Conservation (phyloP, 2,797 vertebrate species). For the Dendrocincla fuliginosa region DNA sequence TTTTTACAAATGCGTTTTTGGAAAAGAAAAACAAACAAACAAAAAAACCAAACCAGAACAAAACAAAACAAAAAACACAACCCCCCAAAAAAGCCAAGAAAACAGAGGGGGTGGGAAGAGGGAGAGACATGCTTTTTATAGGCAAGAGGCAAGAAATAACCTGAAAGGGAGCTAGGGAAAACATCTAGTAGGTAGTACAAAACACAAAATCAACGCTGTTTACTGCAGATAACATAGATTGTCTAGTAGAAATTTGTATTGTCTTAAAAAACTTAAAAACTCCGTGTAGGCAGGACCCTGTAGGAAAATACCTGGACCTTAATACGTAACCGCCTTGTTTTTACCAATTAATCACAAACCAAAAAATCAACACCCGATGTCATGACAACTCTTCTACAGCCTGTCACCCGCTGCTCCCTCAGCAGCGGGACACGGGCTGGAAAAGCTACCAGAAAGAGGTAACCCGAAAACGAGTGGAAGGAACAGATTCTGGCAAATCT, state of each 20-base stretch:
- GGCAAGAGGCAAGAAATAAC: background rate
- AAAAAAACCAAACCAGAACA: background rate
- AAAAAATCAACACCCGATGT: background rate
- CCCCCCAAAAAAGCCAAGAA: background rate
- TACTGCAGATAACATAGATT: background rate
- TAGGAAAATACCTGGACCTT: background rate
- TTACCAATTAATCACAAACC: background rate
- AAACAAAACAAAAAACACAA: background rate
- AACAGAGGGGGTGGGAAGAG: background rate
- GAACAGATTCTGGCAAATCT: background rate
- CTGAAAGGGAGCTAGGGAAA: background rate
- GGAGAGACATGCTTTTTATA: background rate
- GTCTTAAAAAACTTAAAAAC: background rate
- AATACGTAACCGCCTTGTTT: background rate
- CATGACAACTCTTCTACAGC: background rate
- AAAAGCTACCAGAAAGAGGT: background rate
- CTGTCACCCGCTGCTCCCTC: background rate
- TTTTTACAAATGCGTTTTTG: slow-evolving; percentile 35
- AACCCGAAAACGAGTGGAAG: background rate
- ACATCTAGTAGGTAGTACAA: background rate
- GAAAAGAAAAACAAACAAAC: background rate
- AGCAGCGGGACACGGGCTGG: background rate
- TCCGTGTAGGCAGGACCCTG: background rate
- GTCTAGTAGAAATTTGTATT: background rate
- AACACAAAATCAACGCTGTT: background rate